Conservation (phyloP, 2,888 invertebrate species). For the Oxycera nigricornis region DNA sequence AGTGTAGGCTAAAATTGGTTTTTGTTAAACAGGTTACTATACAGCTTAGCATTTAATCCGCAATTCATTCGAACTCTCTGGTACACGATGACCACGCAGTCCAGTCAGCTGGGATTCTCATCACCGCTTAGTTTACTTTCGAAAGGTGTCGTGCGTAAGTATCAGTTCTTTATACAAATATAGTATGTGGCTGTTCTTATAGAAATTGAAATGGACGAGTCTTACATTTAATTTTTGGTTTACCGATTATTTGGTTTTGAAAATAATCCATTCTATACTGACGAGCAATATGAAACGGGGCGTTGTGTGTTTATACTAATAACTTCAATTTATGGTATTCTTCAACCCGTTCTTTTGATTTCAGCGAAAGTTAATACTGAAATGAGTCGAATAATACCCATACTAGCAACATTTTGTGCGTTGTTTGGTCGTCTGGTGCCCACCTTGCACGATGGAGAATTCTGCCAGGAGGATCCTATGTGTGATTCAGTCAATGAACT, state of each 20-base stretch:
- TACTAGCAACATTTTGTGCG: conserved; percentile 83
- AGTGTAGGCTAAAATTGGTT: not conserved
- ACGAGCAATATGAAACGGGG: too few species aligned
- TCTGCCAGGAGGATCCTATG: conserved; percentile 66
- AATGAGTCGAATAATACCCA: conserved; percentile 71
- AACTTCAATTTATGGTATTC: too few species aligned
- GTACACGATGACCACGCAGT: conserved; percentile 63
- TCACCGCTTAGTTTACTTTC: conserved; percentile 60
- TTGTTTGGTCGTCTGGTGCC: conserved; percentile 80
- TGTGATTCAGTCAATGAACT: conserved; percentile 53
- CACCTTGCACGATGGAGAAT: conserved; percentile 86
- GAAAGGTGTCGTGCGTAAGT: conserved; percentile 62
- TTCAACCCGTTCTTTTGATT: too few species aligned
- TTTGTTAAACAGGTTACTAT: conserved; percentile 67
- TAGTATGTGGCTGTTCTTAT: too few species aligned
- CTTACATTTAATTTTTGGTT: too few species aligned
- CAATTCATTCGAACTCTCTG: conserved; percentile 79
- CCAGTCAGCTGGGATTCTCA: conserved; percentile 59
- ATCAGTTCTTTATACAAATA: too few species aligned
- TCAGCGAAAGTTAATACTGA: conserved; percentile 68
- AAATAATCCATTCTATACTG: too few species aligned
- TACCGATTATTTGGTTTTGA: too few species aligned
- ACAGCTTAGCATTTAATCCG: conserved; percentile 81
- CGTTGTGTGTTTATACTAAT: too few species aligned
- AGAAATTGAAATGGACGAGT: too few species aligned